Percentiles rank a stretch among this genome's conserved stretches.
These are phyloP conservation scores for Clarias batrachus DNA, from an alignment of 2,113 vertebrate species.

Conservation along the genomic window DNA sequence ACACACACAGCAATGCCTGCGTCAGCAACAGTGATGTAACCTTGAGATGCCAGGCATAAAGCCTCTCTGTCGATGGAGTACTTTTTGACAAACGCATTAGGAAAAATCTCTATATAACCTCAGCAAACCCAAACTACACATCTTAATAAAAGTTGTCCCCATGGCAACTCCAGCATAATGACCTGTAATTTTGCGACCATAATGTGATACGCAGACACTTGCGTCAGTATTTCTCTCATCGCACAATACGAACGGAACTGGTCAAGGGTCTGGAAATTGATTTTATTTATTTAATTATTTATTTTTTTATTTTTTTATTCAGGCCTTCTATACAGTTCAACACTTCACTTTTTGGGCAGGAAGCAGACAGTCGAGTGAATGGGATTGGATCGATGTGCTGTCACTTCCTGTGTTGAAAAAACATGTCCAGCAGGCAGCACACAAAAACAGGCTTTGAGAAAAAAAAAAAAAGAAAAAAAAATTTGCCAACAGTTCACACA, in stretches of 20 bases:
- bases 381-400: conserved; percentile 1
- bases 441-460: conserved; percentile 41
- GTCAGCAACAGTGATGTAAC: not conserved
- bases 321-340: conserved; percentile 13
- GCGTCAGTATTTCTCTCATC: not conserved
- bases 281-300: not conserved
- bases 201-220: not conserved
- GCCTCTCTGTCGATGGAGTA: not conserved
- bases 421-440: conserved; percentile 17
- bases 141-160: not conserved
- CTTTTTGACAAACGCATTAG: not conserved
- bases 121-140: not conserved
- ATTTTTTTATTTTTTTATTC: too few species aligned
- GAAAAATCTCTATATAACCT: not conserved
- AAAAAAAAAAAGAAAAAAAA: too few species aligned
- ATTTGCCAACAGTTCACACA: conserved; percentile 1
- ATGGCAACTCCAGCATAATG: not conserved
- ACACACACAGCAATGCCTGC: not conserved
- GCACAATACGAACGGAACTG: conserved; percentile 3
- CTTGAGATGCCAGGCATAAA: not conserved
- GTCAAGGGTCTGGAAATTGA: not conserved
- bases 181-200: not conserved
- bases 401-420: conserved; percentile 26
- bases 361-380: too few species aligned
- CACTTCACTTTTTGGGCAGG: too few species aligned